Base-by-base conservation (phyloP, 2,113 vertebrate genomes). In the Clarias gariepinus region DNA sequence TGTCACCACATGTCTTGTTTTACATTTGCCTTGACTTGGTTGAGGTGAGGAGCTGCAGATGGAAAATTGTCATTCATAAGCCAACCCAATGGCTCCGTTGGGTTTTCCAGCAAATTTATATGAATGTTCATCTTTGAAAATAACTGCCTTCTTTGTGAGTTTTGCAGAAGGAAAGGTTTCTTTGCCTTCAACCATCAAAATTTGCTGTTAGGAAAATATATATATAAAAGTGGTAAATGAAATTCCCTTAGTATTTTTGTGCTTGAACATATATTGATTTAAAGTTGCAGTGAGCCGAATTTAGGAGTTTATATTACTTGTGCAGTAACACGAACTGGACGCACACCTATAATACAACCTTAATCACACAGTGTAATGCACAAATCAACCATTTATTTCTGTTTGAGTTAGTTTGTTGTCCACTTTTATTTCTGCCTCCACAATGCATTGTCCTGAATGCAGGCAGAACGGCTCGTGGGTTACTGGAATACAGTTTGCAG, bases 1-100 rank as follows among this genome's bases (percentile, higher is more conserved):
- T 82, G 57, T 76, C 21, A 76, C 58, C 85, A 87, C 68, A 82
- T 53, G 68, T 55, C 33, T 71, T 71, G 61, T 86, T 86, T 73
- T 57, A 87, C 68, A 71, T 52, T 74, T 64, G 66, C 55, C 52
- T 80, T 30, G 66, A 52, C 36, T 61, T 52, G 55, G 55, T 73
- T 36, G 18, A 64, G 23, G 28, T 73, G 60, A 25, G 19, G 6
- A 19, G 81, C 47, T 53, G 33, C 1, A 58, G 58, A 36, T n/a
- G 41, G 61, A 61, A 58, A 41, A 23, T 23, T 61, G 47, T n/a
- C 41, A 8, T 81, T n/a, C n/a, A n/a, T n/a, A n/a, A n/a, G n/a
- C n/a, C n/a, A n/a, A n/a, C n/a, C n/a, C n/a, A n/a, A n/a, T n/a
- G n/a, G n/a, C 21, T 18, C 36, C 19, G 18, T 4, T 77, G 23